Evolutionary conservation across 37 sponge, comb jelly and placozoan species (phyloP), one percentile per base, ranked within the genome.

Genomic region (Beroe ovata): DNA sequence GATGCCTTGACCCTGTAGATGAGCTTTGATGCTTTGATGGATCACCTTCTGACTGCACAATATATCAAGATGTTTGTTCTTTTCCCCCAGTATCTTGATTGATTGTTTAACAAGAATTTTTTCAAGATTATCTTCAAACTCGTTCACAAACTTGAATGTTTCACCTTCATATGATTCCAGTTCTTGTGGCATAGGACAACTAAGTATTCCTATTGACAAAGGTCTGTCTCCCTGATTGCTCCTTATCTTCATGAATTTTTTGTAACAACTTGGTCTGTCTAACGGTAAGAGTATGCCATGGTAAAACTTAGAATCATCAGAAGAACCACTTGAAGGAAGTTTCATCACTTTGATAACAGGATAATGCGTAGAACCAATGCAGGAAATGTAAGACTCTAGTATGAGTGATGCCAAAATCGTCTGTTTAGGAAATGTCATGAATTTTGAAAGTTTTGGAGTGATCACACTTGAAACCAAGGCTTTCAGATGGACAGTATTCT

Each of bases 101-200:
- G 54, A 42, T 77, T 42, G 54, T 26, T 39, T 54, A 0, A 77
- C 84, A 16, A 77, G 54, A 39, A 42, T 40, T 1, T 77, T 16
- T 77, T 36, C 84, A 39, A 41, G 21, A 36, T 54, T 77, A 8
- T 41, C 18, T 66, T 66, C 54, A 77, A 25, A 62, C 8, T 25
- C 21, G 28, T 77, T 41, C 8, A 77, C 54, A 20, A 77, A 77
- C 1, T 33, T 77, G 22, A 77, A 39, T 19, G 84, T 77, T 77
- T 77, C 47, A 1, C 84, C 84, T 42, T 77, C 84, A 21, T 23
- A 77, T n/a, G 42, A 42, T 23, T 77, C 84, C 4, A 77, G 84
- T 25, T 77, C 84, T 3, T 77, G 42, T 4, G 84, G 84, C 16
- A 77, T 16, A 39, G 38, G 25, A 19, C 84, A 77, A 42, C 84